phyloP scores from a whole-genome alignment of 2,113 vertebrate genomes.

The Puntigrus tetrazona region DNA sequence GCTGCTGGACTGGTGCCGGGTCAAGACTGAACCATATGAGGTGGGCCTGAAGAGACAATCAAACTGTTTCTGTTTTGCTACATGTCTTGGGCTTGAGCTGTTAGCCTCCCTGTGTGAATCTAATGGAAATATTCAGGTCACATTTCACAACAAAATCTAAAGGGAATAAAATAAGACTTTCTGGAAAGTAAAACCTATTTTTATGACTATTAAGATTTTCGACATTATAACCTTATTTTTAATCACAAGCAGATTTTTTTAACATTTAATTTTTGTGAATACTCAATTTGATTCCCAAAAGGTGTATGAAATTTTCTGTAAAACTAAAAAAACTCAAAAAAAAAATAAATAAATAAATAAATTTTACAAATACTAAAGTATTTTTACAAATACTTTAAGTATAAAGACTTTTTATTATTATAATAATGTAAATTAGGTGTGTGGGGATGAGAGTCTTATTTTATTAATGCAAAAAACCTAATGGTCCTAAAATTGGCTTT shows the following conservation, averaged over 20 bases:
- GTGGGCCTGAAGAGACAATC: conserved; percentile 68
- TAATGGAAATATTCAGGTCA: neutral
- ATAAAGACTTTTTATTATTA: neutral
- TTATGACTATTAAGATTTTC: too few species aligned
- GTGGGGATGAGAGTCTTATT: neutral
- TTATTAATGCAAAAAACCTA: too few species aligned
- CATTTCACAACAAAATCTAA: neutral
- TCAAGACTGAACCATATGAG: conserved; percentile 96
- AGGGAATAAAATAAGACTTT: too few species aligned
- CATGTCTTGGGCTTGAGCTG: conserved; percentile 29
- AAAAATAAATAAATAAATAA: too few species aligned
- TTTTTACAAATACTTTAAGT: neutral
- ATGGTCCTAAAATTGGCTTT: neutral
- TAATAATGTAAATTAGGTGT: neutral
- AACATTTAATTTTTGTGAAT: neutral
- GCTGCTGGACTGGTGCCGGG: conserved; percentile 97
- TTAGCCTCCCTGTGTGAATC: neutral
- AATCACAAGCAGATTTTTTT: neutral
- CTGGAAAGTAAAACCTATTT: too few species aligned
- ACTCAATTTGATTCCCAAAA: neutral
- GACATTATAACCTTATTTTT: neutral
- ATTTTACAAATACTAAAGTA: too few species aligned
- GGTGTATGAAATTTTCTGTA: too few species aligned
- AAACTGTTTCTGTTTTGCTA: neutral
- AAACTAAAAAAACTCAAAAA: too few species aligned